Evolutionary conservation across 2,888 invertebrate species (phyloP), one percentile per base, ranked within the genome.

Genomic region (Furcula furcula): DNA sequence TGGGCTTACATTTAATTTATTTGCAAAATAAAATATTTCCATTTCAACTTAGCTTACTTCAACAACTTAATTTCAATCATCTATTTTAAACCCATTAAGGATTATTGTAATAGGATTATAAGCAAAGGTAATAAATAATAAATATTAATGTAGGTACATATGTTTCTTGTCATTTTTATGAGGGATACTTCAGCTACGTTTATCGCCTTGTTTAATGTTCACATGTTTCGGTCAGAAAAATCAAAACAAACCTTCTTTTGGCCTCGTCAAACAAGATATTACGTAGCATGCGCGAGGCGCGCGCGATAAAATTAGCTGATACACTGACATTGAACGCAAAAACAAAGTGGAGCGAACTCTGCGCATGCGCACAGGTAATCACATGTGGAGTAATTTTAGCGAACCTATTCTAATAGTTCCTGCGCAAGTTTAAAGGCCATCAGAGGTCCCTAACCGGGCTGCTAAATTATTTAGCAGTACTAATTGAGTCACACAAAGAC

Each of bases 301-400:
- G 66, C 76, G 79, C 64, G 87, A 83, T 86, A 87, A 86, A 86
- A 86, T 87, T 87, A 87, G 86, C 80, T 75, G 79, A 82, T 85
- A 85, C 80, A 77, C 83, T 86, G 86, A 87, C 87, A 87, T 87
- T 87, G 86, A 85, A 87, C 85, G 85, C 79, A 81, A 85, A 83
- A 85, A 83, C 84, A 84, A 85, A 84, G 80, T 85, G 69, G 81
- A 79, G 73, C 79, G 73, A 68, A 69, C 55, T 65, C 63, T 53
- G 76, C 83, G 82, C 82, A 76, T 74, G 80, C 77, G 80, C 65
- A 65, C 79, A 78, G 74, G 77, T 79, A 65, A 62, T 64, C 54
- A 57, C 45, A 69, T 67, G 62, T 66, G 58, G 62, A 59, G 66
- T 68, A 70, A 60, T 72, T 77, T 75, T 68, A 76, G 71, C 65